Percentiles rank a stretch among this genome's conserved stretches.
phyloP scores from a whole-genome alignment of 2,113 vertebrate species.

The Eudyptes chrysolophus region DNA sequence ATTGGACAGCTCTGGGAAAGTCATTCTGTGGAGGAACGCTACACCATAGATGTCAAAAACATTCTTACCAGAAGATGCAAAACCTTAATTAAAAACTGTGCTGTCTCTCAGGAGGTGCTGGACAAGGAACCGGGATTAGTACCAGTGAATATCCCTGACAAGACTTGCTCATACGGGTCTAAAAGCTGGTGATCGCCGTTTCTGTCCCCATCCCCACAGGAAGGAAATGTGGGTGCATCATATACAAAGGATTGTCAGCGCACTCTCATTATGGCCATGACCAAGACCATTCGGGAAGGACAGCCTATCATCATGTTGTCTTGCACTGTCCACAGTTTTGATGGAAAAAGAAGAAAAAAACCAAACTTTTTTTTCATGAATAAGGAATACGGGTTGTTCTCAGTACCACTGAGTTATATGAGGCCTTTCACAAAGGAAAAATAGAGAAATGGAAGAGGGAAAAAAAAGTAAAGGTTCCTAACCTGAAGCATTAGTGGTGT shows the following conservation, averaged over 20 bases:
- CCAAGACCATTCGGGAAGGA: rapidly evolving
- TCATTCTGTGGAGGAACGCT: not conserved
- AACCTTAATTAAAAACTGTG: not conserved
- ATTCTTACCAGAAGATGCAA: not conserved
- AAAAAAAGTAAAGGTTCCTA: not conserved
- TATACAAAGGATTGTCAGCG: not conserved
- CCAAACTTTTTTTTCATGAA: not conserved
- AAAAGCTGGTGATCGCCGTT: not conserved
- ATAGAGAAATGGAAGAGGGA: not conserved
- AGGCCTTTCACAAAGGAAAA: not conserved
- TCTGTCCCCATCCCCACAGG: not conserved
- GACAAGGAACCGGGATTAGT: not conserved
- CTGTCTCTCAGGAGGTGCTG: not conserved
- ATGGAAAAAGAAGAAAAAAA: not conserved
- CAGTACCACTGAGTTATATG: not conserved
- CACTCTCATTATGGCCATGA: not conserved
- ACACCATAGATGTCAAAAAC: not conserved
- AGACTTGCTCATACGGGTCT: not conserved
- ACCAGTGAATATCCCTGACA: not conserved
- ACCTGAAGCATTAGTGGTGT: not conserved
- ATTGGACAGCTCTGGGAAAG: not conserved
- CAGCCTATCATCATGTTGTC: no score
- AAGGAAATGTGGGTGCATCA: not conserved
- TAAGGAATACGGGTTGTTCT: not conserved
- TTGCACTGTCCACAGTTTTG: not conserved